Evolutionary conservation across 1,140 invertebrate species (phyloP).

Genomic region (Apis cerana): DNA sequence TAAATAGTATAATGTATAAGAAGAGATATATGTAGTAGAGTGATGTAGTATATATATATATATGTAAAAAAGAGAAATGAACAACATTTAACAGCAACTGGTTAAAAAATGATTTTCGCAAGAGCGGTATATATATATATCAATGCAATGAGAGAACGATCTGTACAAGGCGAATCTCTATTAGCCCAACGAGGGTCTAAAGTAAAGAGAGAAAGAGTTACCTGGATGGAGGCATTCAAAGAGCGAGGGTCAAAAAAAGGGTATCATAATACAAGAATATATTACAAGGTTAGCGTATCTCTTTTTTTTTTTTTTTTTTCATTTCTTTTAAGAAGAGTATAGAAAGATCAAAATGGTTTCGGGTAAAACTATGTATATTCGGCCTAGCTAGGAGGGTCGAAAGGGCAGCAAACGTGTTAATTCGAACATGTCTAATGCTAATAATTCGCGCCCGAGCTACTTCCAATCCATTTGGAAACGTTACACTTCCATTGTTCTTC

Average conservation of each 20-base stretch:
- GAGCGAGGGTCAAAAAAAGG: slow-evolving; percentile 71
- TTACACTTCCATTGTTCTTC: not conserved
- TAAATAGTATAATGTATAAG: no score
- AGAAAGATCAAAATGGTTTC: slow-evolving; percentile 66
- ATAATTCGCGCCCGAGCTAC: slow-evolving; percentile 63
- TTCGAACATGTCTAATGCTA: slow-evolving; percentile 73
- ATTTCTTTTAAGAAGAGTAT: slow-evolving; percentile 62
- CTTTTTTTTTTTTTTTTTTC: slow-evolving; percentile 54
- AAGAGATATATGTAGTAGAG: slow-evolving; percentile 23
- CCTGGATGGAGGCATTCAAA: slow-evolving; percentile 75
- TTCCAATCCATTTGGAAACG: slow-evolving; percentile 43
- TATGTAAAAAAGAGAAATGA: slow-evolving; percentile 54
- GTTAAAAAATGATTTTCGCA: slow-evolving; percentile 40
- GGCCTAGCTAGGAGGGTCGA: slow-evolving; percentile 71
- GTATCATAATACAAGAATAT: slow-evolving; percentile 73
- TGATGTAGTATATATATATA: not conserved
- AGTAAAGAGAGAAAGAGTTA: slow-evolving; percentile 75
- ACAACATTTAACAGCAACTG: slow-evolving; percentile 54
- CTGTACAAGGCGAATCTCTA: slow-evolving; percentile 61
- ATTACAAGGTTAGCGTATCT: slow-evolving; percentile 66
- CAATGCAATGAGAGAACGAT: slow-evolving; percentile 48
- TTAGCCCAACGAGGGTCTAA: slow-evolving; percentile 68
- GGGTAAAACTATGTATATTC: slow-evolving; percentile 67
- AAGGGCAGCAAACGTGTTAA: slow-evolving; percentile 74
- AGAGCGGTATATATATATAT: slow-evolving; percentile 41